These are phyloP conservation scores for Rhaphigaster nebulosa DNA, from an alignment of 2,888 invertebrate species.

Conservation along the genomic window DNA sequence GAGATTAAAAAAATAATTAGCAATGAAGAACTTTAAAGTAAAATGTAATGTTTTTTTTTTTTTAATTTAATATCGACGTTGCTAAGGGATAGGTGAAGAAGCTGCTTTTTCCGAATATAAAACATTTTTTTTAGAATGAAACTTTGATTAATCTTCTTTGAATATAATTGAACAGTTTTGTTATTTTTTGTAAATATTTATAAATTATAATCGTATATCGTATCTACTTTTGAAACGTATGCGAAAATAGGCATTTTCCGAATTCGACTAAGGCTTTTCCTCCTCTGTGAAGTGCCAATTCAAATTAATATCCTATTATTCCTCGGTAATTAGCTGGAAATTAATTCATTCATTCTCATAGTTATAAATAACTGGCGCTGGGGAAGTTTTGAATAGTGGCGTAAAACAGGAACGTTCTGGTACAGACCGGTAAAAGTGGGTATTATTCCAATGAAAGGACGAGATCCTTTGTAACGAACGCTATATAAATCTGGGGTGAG, in stretches of 20 bases:
- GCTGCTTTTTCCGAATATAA: too few relatives aligned
- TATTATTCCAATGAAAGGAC: constrained; percentile 23
- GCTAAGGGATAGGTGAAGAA: too few relatives aligned
- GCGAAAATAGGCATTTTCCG: neutral
- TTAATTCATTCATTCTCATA: neutral
- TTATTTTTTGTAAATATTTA: too few relatives aligned
- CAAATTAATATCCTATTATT: neutral
- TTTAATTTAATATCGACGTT: too few relatives aligned
- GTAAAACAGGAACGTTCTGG: neutral
- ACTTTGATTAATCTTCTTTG: too few relatives aligned
- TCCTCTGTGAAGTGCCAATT: neutral
- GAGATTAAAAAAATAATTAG: too few relatives aligned
- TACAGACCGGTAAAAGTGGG: constrained; percentile 2
- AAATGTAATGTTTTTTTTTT: too few relatives aligned
- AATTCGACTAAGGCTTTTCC: neutral
- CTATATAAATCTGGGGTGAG: neutral
- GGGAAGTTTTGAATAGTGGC: neutral
- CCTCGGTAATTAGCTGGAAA: neutral
- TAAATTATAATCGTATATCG: too few relatives aligned
- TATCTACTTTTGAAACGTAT: too few relatives aligned
- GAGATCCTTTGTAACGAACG: constrained; percentile 27
- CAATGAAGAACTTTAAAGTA: too few relatives aligned
- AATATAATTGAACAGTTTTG: too few relatives aligned
- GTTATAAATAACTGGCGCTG: neutral
- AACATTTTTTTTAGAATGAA: too few relatives aligned